phyloP scores from a whole-genome alignment of 2,113 vertebrate species.

The pig (Sus scrofa) region T2T-Sscrofa CM000824.6:69958001-69958500 shows the following conservation, averaged over 20 bases:
- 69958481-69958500: conserved; percentile 2
- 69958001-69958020: not conserved
- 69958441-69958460: not conserved
- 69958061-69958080: not conserved
- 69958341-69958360: conserved; percentile 17
- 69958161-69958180: conserved; percentile 18
- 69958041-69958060: not conserved
- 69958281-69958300: not conserved
- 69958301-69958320: not conserved
- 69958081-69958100: not conserved
- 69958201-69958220: not conserved
- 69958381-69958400: not conserved
- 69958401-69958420: conserved; percentile 1
- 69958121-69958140: not conserved
- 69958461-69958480: not conserved
- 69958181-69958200: not conserved
- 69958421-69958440: conserved; percentile 19
- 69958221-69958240: conserved; percentile 16
- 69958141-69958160: not conserved
- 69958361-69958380: conserved; percentile 24
- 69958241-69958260: conserved; percentile 24
- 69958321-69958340: not conserved
- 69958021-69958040: not conserved
- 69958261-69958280: not conserved
- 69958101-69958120: not conserved